Evolutionary conservation across 2,797 vertebrate genomes (phyloP).

Genomic region (Botia almorhae): DNA sequence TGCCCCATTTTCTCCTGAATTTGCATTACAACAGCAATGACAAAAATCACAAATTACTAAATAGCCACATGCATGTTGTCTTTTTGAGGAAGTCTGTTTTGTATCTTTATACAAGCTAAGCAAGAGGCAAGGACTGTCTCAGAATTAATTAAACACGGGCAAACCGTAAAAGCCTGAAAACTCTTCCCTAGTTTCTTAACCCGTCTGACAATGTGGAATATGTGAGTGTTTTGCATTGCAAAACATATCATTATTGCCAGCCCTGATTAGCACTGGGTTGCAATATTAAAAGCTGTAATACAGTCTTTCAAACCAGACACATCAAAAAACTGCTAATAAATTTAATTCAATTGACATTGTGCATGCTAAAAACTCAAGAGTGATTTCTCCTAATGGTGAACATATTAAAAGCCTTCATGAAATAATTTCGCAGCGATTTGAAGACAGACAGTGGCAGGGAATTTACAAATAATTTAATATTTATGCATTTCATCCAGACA

Average conservation of each 20-base stretch:
- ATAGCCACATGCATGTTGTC: conserved; percentile 2
- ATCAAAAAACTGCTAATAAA: conserved; percentile 49
- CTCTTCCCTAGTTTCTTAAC: conserved; percentile 46
- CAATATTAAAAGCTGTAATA: conserved; percentile 67
- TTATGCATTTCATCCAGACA: conserved; percentile 57
- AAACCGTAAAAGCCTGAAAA: background rate
- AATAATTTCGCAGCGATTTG: conserved; percentile 44
- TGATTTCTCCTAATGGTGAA: conserved; percentile 21
- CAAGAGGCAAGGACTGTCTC: background rate
- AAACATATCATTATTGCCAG: conserved; percentile 72
- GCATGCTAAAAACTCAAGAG: conserved; percentile 14
- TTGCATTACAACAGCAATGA: background rate
- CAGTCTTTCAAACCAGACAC: conserved; percentile 55
- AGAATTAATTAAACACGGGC: conserved; percentile 14
- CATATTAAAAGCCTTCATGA: conserved; percentile 53
- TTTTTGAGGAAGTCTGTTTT: conserved; percentile 14
- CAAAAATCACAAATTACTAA: conserved; percentile 4
- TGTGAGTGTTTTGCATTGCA: conserved; percentile 71
- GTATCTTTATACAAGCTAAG: background rate
- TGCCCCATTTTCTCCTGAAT: conserved; percentile 11
- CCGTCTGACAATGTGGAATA: conserved; percentile 51
- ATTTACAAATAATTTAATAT: conserved; percentile 62
- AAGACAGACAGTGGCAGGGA: conserved; percentile 41
- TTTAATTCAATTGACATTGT: conserved; percentile 58
- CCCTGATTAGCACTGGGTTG: conserved; percentile 66